Percentiles rank a stretch among this genome's conserved stretches.
These are phyloP conservation scores for Rhinolophus ferrumequinum DNA, from an alignment of 2,113 vertebrate species.

Conservation along the genomic window DNA sequence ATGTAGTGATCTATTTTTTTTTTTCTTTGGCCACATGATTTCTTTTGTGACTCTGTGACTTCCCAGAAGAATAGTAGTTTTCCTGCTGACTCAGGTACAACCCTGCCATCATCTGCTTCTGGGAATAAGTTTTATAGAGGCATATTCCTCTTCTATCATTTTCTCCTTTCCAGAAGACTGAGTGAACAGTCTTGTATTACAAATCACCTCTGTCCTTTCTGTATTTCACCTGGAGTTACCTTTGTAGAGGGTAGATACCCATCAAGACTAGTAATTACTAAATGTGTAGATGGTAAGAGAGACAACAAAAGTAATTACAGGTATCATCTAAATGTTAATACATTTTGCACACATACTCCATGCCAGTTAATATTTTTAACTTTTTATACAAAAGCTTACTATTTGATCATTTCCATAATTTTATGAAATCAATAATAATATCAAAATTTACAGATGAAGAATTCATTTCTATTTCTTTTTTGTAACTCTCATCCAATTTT, in stretches of 20 bases:
- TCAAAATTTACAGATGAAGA: background rate
- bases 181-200: background rate
- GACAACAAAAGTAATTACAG: background rate
- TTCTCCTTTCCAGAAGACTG: background rate
- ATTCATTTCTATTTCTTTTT: background rate
- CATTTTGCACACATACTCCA: background rate
- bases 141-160: constrained; percentile 18
- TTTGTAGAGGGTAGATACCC: background rate
- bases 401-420: background rate
- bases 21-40: background rate
- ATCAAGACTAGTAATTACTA: background rate
- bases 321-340: background rate
- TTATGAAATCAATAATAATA: background rate
- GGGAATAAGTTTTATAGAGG: background rate
- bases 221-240: background rate
- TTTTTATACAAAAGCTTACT: background rate
- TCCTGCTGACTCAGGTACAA: constrained; percentile 34
- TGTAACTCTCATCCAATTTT: background rate
- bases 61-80: background rate
- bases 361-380: background rate
- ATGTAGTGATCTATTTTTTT: background rate
- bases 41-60: constrained; percentile 16
- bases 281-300: background rate
- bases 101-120: background rate
- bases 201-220: constrained; percentile 14